A percentile compares a stretch with the other conserved stretches of the same genome.
Conservation (phyloP, 2,797 vertebrate genomes). For the Holocentrus rufus region DNA sequence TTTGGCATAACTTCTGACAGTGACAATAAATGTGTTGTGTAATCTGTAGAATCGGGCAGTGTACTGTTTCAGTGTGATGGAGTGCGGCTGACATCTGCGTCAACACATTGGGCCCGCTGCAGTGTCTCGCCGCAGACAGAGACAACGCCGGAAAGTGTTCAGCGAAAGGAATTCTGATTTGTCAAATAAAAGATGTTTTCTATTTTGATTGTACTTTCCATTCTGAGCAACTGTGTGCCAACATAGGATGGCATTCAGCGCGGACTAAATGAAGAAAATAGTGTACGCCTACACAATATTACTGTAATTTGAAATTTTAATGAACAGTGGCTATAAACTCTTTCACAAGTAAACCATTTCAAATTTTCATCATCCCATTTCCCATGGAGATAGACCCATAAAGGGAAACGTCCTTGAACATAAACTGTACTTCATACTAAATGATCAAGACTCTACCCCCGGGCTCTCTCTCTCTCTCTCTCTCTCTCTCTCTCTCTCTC, state of each 20-base stretch:
- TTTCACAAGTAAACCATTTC: conserved; percentile 36
- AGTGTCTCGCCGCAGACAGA: conserved; percentile 54
- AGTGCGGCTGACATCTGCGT: conserved; percentile 65
- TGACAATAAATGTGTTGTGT: conserved; percentile 66
- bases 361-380: conserved; percentile 24
- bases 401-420: conserved; percentile 45
- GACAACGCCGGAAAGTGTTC: conserved; percentile 62
- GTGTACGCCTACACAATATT: conserved; percentile 4
- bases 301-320: conserved; percentile 31
- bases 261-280: conserved; percentile 7
- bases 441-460: conserved; percentile 53
- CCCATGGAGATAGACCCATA: conserved; percentile 12
- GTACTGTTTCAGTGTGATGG: conserved; percentile 71
- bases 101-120: conserved; percentile 60
- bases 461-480: conserved; percentile 30
- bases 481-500: not conserved
- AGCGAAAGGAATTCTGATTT: conserved; percentile 56
- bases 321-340: conserved; percentile 31
- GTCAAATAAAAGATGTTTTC: conserved; percentile 74
- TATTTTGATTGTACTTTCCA: conserved; percentile 65
- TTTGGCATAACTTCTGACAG: conserved; percentile 48
- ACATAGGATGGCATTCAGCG: conserved; percentile 3
- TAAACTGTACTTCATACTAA: conserved; percentile 46
- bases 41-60: conserved; percentile 61
- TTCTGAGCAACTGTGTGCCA: conserved; percentile 36